phyloP scores from a whole-genome alignment of 2,797 vertebrate genomes.

The Enteromius thamalakanensis region DNA sequence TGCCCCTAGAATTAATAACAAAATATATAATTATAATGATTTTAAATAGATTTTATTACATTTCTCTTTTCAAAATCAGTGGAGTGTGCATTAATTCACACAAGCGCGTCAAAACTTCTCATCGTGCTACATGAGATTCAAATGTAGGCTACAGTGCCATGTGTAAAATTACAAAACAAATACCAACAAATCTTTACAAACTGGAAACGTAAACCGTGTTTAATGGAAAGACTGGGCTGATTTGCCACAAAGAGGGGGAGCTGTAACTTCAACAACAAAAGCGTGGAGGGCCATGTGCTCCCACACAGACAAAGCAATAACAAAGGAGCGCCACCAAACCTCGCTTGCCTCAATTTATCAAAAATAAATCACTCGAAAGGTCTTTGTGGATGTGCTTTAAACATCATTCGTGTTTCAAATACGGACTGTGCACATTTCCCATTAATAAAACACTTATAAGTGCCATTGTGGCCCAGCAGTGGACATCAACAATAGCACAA shows the following conservation, averaged over 20 bases:
- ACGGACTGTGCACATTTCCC: neutral
- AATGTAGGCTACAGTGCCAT: neutral
- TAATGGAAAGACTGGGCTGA: neutral
- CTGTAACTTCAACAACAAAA: slow-evolving; percentile 85
- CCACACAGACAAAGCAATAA: slow-evolving; percentile 95
- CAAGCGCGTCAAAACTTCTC: neutral
- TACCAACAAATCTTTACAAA: neutral
- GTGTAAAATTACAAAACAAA: neutral
- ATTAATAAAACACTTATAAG: neutral
- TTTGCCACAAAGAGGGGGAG: slow-evolving; percentile 67
- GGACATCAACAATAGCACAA: slow-evolving; percentile 42
- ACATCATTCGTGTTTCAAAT: neutral
- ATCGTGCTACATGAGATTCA: neutral
- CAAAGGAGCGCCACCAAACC: slow-evolving; percentile 78
- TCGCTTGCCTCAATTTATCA: neutral
- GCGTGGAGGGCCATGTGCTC: slow-evolving; percentile 93
- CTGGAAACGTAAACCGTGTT: neutral
- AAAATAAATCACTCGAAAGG: neutral
- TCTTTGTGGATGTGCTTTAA: neutral
- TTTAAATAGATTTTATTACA: neutral
- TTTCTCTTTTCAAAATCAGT: neutral
- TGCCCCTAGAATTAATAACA: neutral
- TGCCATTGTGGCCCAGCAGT: slow-evolving; percentile 14
- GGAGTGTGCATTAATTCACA: neutral
- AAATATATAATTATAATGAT: neutral